Base-by-base conservation (phyloP, 2,888 invertebrate species). In the Trachelus iudaicus region DNA sequence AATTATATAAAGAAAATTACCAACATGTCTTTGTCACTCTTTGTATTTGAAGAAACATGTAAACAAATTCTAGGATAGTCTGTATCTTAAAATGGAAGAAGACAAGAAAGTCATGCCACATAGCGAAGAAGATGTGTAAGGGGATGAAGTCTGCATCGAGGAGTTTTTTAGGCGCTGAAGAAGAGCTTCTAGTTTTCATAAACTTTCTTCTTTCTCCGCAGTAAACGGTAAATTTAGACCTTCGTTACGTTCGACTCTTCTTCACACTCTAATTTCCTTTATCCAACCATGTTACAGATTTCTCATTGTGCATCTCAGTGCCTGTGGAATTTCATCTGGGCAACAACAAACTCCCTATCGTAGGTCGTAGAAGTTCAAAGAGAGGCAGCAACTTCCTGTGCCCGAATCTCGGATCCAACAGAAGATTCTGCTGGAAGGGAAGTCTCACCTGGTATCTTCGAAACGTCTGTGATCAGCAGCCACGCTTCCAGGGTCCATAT, bases 401-500 rank as follows among this genome's bases (percentile, higher is more conserved):
- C 74, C 85, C 86, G 4, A 87, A 85, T 73, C 75, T 77, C 31
- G 84, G 86, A 34, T 90, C 89, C 83, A 79, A 40, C 68, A 85
- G 83, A 34, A 81, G 81, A 30, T 90, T 88, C 79, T 86, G 84
- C 75, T 83, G 87, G 83, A 85, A 85, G 34, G 80, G 84, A 13
- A 86, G 83, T 71, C 69, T 86, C 73, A 85, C 83, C 31, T 82
- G 83, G 35, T 92, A 91, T 79, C 83, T 90, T 40, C 88, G 85
- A 79, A 87, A 87, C 77, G 91, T 90, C 73, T 91, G 92, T 77
- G 88, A 88, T 4, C 81, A 86, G 31, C 83, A 86, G 75, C 88
- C 89, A 12, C 85, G 87, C 11, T 89, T 90, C 75, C 84, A 86
- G 75, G 91, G 91, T 75, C 86, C 87, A 4, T 83, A 86, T 56